A percentile compares a stretch with the other conserved stretches of the same genome.
Conservation (phyloP, 2,113 vertebrate genomes). For the Sus scrofa region T2T-Sscrofa CM000814.6:88551001-88551500, state of each 20-base stretch:
- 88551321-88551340: neutral
- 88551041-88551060: no score
- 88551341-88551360: neutral
- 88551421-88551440: neutral
- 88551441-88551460: neutral
- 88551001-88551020: no score
- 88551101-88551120: no score
- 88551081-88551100: no score
- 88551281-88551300: neutral
- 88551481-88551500: neutral
- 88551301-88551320: neutral
- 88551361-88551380: neutral
- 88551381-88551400: neutral
- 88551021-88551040: no score
- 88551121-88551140: no score
- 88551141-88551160: no score
- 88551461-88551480: constrained; percentile 2
- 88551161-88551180: no score
- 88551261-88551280: neutral
- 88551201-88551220: no score
- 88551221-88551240: neutral
- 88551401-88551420: neutral
- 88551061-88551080: no score
- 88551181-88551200: no score
- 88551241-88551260: neutral